Evolutionary conservation across 2,888 invertebrate species (phyloP).

Genomic region (Nomada goodeniana): DNA sequence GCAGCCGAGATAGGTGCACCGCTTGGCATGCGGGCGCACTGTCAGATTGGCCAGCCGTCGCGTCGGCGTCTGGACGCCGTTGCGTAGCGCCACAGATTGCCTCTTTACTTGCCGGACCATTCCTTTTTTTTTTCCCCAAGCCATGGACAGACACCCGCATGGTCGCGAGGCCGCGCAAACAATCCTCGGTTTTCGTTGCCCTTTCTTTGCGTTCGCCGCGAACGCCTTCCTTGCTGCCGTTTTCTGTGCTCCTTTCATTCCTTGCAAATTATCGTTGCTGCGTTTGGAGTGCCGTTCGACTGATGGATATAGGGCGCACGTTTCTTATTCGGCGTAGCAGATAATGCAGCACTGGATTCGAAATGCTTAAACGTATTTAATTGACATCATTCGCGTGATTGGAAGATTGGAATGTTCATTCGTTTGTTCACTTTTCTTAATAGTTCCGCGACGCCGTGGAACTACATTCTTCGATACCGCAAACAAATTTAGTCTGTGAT

Average conservation of each 20-base stretch:
- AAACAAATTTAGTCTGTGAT: no score
- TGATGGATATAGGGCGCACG: not conserved
- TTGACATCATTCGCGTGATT: no score
- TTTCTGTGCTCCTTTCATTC: not conserved
- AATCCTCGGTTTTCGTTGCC: constrained; percentile 29
- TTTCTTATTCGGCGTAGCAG: not conserved
- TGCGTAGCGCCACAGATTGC: constrained; percentile 38
- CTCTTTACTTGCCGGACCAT: constrained; percentile 43
- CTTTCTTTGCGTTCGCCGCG: not conserved
- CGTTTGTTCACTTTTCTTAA: no score
- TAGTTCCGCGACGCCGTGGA: no score
- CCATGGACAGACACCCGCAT: constrained; percentile 41
- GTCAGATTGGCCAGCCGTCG: constrained; percentile 44
- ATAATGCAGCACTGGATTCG: no score
- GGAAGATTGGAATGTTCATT: no score
- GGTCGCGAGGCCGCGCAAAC: constrained; percentile 37
- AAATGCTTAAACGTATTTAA: no score
- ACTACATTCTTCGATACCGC: no score
- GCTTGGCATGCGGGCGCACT: constrained; percentile 56
- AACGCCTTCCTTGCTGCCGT: not conserved
- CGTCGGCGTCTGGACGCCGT: constrained; percentile 7
- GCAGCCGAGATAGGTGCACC: constrained; percentile 44
- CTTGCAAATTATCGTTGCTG: not conserved
- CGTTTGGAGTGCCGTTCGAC: not conserved
- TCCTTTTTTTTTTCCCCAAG: constrained; percentile 8